Base-by-base conservation (phyloP, 92 coral and sea anemone genomes). In the Porites lobata region DNA sequence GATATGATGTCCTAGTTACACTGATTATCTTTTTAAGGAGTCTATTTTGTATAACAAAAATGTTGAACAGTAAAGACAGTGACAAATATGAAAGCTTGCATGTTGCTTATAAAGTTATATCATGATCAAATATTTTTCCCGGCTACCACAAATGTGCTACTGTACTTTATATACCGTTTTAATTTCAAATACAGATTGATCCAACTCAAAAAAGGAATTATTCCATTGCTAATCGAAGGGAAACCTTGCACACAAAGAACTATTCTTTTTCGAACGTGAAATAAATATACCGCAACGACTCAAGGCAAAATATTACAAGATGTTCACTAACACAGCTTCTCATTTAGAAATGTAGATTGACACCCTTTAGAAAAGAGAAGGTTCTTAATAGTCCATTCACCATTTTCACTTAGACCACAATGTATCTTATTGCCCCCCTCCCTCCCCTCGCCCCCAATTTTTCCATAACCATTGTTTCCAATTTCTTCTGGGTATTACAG, bases 21-120 rank as follows among this genome's bases (percentile, higher is more conserved):
- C 73, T 22, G 73, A 29, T 22, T 14, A 69, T 29, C 47, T 6
- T 69, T 69, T 26, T 69, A 24, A 24, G 73, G 1, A 69, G 50
- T 69, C 73, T 29, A 69, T 69, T 68, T 69, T 69, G 47, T 24
- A 69, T 7, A 7, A 69, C 73, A 69, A 69, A 69, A 18, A 22
- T 69, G 73, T 69, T 69, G 73, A 69, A 29, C 73, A 24, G 73
- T n/a, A 69, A 66, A 66, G 73, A 32, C 73, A 69, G 3, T 22
- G 73, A 69, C 73, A 21, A 22, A 69, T 69, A 22, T 69, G n/a
- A 69, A 9, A 69, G 52, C 52, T 26, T 69, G 50, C 73, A 69
- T 69, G 73, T 69, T 69, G 73, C 73, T 69, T 69, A 22, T 69
- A 22, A 22, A 69, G 50, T 21, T 69, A 8, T 69, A 69, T 69